phyloP scores from a whole-genome alignment of 1,140 invertebrate genomes.

The Rhizoglyphus robini region DNA sequence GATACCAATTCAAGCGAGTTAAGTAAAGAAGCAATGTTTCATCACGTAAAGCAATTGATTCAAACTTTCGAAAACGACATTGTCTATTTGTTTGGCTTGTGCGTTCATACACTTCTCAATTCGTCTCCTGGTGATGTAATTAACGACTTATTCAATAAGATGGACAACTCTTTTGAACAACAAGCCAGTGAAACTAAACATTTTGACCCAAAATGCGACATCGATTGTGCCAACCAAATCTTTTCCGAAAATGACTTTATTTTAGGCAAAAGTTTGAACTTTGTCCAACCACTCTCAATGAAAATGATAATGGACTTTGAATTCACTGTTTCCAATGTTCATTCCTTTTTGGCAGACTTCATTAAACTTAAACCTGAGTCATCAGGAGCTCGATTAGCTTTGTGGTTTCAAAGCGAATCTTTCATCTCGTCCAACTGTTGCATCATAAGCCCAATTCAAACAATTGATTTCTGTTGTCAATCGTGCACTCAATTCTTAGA shows the following conservation, averaged over 20 bases:
- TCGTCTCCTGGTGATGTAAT: not conserved
- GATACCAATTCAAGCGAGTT: not conserved
- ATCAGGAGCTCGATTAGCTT: constrained; percentile 74
- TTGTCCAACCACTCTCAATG: constrained; percentile 49
- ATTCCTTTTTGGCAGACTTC: constrained; percentile 86
- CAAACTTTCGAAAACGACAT: not conserved
- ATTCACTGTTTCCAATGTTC: constrained; percentile 75
- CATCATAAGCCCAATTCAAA: constrained; percentile 49
- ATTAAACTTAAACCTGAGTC: constrained; percentile 68
- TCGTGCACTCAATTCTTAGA: constrained; percentile 39
- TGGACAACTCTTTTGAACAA: not conserved
- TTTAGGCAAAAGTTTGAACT: constrained; percentile 76
- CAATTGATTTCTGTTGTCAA: constrained; percentile 58
- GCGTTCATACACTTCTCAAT: not conserved
- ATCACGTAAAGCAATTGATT: not conserved
- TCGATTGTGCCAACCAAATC: constrained; percentile 2
- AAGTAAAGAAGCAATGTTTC: not conserved
- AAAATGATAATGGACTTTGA: constrained; percentile 57
- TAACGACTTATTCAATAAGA: not conserved
- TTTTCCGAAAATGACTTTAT: constrained; percentile 49
- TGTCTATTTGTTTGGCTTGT: not conserved
- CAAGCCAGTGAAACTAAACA: not conserved
- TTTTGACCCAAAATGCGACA: constrained; percentile 25
- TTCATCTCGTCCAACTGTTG: constrained; percentile 75
- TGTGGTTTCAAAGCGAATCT: constrained; percentile 85